Evolutionary conservation across 2,888 invertebrate species (phyloP), one percentile per base, ranked within the genome.

Genomic region (Cyclophora albipunctata): DNA sequence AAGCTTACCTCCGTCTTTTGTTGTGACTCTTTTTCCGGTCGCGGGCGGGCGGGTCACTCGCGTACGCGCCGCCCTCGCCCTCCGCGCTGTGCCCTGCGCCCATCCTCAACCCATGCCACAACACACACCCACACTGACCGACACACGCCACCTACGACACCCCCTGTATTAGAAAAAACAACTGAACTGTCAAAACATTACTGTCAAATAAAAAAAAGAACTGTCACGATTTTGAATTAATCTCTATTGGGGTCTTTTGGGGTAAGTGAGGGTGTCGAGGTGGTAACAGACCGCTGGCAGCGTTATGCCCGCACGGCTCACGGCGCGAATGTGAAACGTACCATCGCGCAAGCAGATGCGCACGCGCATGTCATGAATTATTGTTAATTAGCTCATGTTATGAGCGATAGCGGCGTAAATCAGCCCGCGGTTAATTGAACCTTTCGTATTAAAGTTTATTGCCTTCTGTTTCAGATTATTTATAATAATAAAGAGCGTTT

Each of bases 41-140:
- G 50, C 78, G 79, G 70, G 86, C 75, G 66, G 88, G 85, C 80
- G 87, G 86, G 66, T 88, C 88, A 79, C 89, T 86, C 47, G 86
- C 82, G 72, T 78, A 83, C 58, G 85, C 85, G 73, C 84, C 82
- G 66, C 78, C 80, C 49, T 82, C 86, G 64, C 83, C 84, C 70
- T 89, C 89, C 71, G 84, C 87, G 74, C 89, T 89, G 59, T 89
- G 88, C 62, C 86, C 88, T 58, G 89, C 86, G 64, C 89, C 89
- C 87, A 88, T 89, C 69, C 70, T 67, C 84, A 81, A 75, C 83
- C 83, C 85, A 84, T 85, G 69, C 79, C 83, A 79, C 81, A 71
- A 71, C 81, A 82, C 80, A 80, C 82, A 80, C 81, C 77, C 70
- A 75, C 84, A 83, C 81, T 77, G 71, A 80, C 75, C 67, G 67